These are phyloP conservation scores for Ctenoplectra terminalis DNA, from an alignment of 1,140 invertebrate genomes.

Conservation along the genomic window DNA sequence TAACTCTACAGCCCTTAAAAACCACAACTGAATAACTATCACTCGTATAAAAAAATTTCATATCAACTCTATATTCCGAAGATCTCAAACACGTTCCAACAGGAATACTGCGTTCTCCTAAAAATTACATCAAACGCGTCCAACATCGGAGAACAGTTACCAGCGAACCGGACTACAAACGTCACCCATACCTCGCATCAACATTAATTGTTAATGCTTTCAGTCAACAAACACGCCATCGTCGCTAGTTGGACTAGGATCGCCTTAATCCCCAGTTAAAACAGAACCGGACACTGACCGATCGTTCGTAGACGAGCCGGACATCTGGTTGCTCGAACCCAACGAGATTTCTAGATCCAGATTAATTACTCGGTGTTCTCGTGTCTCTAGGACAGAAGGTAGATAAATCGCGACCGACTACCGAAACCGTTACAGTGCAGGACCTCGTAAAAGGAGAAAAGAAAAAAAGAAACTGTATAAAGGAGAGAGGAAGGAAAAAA, in stretches of 20 bases:
- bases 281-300: slow-evolving; percentile 75
- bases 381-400: slow-evolving; percentile 40
- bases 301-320: slow-evolving; percentile 66
- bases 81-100: too few species aligned
- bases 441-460: neutral
- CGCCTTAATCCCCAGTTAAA: slow-evolving; percentile 75
- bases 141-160: neutral
- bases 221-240: slow-evolving; percentile 62
- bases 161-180: neutral
- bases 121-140: neutral
- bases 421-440: slow-evolving; percentile 25
- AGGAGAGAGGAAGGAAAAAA: neutral
- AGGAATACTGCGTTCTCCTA: neutral
- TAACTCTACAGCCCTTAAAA: too few species aligned
- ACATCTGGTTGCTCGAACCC: slow-evolving; percentile 68
- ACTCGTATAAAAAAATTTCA: too few species aligned
- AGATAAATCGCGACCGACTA: slow-evolving; percentile 67
- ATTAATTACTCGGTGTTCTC: slow-evolving; percentile 72
- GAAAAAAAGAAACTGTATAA: too few species aligned
- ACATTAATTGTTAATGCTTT: slow-evolving; percentile 63
- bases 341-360: slow-evolving; percentile 60
- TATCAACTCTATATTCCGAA: too few species aligned
- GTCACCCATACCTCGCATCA: neutral
- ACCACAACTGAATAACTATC: too few species aligned
- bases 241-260: slow-evolving; percentile 62